Evolutionary conservation across 2,888 invertebrate species (phyloP), one percentile per base, ranked within the genome.

Genomic region (Dasypogon diadema): DNA sequence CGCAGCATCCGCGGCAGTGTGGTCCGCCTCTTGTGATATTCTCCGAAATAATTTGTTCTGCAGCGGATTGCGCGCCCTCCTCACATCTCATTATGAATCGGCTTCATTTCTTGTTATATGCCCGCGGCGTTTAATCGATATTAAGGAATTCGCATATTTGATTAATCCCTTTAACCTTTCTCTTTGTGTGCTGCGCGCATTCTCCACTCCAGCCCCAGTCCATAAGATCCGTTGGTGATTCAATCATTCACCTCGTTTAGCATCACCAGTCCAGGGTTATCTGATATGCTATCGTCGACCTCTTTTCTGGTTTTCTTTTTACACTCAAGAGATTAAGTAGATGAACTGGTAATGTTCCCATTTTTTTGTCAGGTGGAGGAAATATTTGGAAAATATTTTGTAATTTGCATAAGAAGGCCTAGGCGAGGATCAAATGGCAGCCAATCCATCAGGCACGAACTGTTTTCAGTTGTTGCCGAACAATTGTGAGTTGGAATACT

Each of bases 121-220:
- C 42, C 3, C 46, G 37, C 18, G 22, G 63, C 24, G 48, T 42
- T 68, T 68, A 68, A 68, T 68, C 48, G 65, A 68, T 48, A 46
- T 56, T 56, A 24, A 68, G 65, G 48, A 68, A 68, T 68, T 68
- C 65, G 65, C 65, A 48, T 68, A 68, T 68, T 68, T 68, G 65
- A 68, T 68, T 68, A 68, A 68, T 68, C 65, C 65, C 65, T 48
- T 48, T 68, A 68, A 68, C 65, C 65, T 68, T 68, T 65, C 26
- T 26, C 65, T 26, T 48, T 48, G 48, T 68, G 26, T 18, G 54
- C 6, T 18, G 16, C 8, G 22, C 22, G 21, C 8, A 54, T 21
- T 48, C n/a, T 30, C 8, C 30, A 30, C 4, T 30, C 12, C 42
- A 42, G 8, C 12, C 42, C 42, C n/a, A n/a, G n/a, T 6, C 42